Percentiles rank a stretch among this genome's conserved stretches.
Conservation (phyloP, 2,797 vertebrate genomes). For the Pachyuromys duprasi region DNA sequence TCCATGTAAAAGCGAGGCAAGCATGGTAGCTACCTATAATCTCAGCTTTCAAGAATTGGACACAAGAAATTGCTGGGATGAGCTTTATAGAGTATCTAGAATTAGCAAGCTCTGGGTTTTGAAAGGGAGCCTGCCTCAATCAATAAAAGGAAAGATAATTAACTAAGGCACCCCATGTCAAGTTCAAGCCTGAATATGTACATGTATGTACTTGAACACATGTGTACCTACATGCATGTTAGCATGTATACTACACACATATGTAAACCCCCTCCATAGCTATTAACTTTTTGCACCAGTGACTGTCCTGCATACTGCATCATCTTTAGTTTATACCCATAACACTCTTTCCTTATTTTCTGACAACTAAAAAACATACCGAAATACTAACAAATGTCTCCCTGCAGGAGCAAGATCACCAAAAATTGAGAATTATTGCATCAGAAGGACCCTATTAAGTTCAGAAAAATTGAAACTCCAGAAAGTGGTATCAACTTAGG, state of each 20-base stretch:
- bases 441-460: neutral
- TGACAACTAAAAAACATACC: neutral
- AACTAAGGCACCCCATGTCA: neutral
- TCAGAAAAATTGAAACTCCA: constrained; percentile 22
- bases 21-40: neutral
- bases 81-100: neutral
- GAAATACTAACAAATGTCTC: neutral
- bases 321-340: neutral
- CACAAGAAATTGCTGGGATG: neutral
- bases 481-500: neutral
- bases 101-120: neutral
- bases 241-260: neutral
- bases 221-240: neutral
- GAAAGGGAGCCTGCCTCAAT: neutral
- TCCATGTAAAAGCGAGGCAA: neutral
- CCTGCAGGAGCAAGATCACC: neutral
- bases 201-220: neutral
- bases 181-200: neutral
- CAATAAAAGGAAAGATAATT: neutral
- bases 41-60: neutral
- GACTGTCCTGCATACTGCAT: neutral
- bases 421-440: neutral
- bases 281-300: neutral
- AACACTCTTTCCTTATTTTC: neutral
- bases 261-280: neutral